A percentile compares a stretch with the other conserved stretches of the same genome.
Conservation (phyloP, 1,140 invertebrate species). For the Nasonia giraulti region DNA sequence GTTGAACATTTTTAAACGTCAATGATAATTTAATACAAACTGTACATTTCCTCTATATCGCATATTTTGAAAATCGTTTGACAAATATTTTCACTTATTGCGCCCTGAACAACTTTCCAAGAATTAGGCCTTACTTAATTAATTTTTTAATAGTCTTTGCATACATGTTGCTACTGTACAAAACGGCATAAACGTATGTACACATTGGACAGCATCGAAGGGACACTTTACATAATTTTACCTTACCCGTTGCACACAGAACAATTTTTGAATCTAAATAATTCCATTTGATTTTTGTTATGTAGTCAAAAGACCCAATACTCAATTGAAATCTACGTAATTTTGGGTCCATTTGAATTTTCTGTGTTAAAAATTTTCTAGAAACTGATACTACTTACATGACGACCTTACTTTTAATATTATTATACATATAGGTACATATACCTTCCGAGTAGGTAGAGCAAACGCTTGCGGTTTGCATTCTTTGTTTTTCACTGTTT, state of each 20-base stretch:
- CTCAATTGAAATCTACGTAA: background rate
- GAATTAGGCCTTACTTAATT: constrained; percentile 27
- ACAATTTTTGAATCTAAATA: background rate
- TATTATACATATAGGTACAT: constrained; percentile 30
- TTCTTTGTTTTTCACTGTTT: background rate
- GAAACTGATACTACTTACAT: background rate
- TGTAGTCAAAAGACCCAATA: background rate
- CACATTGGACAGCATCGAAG: constrained; percentile 17
- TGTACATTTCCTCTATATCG: background rate
- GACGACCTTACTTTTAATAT: constrained; percentile 3
- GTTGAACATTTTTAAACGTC: background rate
- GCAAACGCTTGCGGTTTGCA: background rate
- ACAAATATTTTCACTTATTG: constrained; percentile 12
- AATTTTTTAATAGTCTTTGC: constrained; percentile 12
- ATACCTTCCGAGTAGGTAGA: background rate
- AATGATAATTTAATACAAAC: constrained; percentile 30
- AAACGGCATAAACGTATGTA: constrained; percentile 34
- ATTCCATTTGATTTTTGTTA: background rate
- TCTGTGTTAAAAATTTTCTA: constrained; percentile 22
- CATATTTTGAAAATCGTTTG: constrained; percentile 8
- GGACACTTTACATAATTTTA: background rate
- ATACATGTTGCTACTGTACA: constrained; percentile 23
- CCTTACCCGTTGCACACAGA: background rate
- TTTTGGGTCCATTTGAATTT: background rate
- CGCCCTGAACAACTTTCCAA: constrained; percentile 16